phyloP scores from a whole-genome alignment of 2,888 invertebrate species.

The Baronia brevicornis region DNA sequence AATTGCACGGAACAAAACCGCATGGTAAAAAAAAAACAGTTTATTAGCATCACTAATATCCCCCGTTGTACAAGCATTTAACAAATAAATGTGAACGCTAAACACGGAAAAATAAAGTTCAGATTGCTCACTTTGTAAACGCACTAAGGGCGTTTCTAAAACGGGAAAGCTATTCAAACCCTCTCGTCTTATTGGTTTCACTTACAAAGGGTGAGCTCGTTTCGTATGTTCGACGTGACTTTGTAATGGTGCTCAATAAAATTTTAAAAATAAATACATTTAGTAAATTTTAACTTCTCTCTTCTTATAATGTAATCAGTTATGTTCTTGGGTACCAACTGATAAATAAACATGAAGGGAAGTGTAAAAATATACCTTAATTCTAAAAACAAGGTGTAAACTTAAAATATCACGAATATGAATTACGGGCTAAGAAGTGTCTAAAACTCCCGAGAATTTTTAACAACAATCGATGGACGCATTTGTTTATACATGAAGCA shows the following conservation, averaged over 20 bases:
- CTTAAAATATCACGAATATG: too few relatives aligned
- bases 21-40: too few relatives aligned
- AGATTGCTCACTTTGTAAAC: slow-evolving; percentile 22
- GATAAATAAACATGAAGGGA: too few relatives aligned
- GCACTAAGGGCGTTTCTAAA: slow-evolving; percentile 52
- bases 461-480: too few relatives aligned
- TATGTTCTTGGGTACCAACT: slow-evolving; percentile 22
- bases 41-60: too few relatives aligned
- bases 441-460: too few relatives aligned
- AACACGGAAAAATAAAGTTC: slow-evolving; percentile 17
- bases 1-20: slow-evolving; percentile 31
- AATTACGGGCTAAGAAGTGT: too few relatives aligned
- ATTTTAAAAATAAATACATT: slow-evolving; percentile 20
- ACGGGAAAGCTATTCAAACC: slow-evolving; percentile 42
- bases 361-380: too few relatives aligned
- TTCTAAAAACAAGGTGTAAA: slow-evolving; percentile 1
- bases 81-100: slow-evolving; percentile 25
- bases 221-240: slow-evolving; percentile 43
- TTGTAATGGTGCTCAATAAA: slow-evolving; percentile 44
- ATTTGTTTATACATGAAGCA: too few relatives aligned
- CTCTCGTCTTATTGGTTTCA: slow-evolving; percentile 71
- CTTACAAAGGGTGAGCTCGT: slow-evolving; percentile 56
- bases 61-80: too few relatives aligned
- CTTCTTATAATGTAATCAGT: slow-evolving; percentile 25
- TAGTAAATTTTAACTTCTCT: slow-evolving; percentile 16